phyloP scores from a whole-genome alignment of 1,140 invertebrate genomes.

The Armadillidium nasatum region DNA sequence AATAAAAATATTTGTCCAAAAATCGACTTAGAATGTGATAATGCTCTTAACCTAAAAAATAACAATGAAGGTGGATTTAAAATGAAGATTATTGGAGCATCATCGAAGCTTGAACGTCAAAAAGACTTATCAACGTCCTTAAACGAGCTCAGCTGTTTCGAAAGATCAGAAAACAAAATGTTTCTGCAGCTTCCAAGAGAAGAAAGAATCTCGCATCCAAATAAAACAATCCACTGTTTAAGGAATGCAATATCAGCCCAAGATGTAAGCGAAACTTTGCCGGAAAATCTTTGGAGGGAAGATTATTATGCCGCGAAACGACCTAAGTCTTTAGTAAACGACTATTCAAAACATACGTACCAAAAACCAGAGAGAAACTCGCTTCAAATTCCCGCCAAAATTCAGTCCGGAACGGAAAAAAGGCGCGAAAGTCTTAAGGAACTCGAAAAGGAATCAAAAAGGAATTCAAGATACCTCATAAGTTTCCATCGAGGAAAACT shows the following conservation, averaged over 20 bases:
- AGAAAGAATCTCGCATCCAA: background rate
- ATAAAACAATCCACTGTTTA: background rate
- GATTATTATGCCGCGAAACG: no score
- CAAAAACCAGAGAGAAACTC: no score
- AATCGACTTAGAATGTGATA: background rate
- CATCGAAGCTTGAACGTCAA: background rate
- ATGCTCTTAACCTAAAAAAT: background rate
- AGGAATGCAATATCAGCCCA: background rate
- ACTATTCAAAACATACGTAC: no score
- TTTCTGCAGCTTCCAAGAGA: background rate
- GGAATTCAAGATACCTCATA: background rate
- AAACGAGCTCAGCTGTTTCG: no score
- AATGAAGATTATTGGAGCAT: background rate
- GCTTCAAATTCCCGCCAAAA: background rate
- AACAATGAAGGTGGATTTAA: background rate
- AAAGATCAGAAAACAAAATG: background rate
- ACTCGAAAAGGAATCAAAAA: background rate
- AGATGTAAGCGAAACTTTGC: background rate
- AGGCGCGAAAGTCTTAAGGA: background rate
- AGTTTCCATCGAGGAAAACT: background rate
- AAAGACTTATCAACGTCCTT: background rate
- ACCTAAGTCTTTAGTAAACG: no score
- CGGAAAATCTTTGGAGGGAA: background rate
- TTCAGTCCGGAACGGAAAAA: background rate
- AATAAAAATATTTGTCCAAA: background rate